Conservation (phyloP, 2,888 invertebrate genomes). For the Erannis defoliaria region DNA sequence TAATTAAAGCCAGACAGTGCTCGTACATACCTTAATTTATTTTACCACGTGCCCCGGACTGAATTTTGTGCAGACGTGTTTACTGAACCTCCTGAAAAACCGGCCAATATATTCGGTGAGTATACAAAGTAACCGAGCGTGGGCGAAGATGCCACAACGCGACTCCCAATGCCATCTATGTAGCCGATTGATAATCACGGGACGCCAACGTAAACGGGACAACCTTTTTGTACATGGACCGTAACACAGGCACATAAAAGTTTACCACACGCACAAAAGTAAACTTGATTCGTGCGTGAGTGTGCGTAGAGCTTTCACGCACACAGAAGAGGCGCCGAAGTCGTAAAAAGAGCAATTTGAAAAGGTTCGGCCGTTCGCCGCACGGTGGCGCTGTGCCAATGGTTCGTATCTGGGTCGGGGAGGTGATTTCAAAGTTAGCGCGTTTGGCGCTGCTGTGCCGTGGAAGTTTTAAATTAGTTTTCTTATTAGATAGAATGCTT, state of each 20-base stretch:
- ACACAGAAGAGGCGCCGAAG: constrained; percentile 60
- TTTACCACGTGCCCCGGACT: constrained; percentile 62
- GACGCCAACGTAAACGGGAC: constrained; percentile 54
- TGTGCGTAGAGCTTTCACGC: constrained; percentile 77
- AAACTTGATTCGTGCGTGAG: constrained; percentile 60
- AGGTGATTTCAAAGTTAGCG: constrained; percentile 55
- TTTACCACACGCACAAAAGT: constrained; percentile 71
- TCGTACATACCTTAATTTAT: constrained; percentile 71
- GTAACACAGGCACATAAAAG: constrained; percentile 65
- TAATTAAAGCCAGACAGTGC: constrained; percentile 77
- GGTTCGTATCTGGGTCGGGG: constrained; percentile 66
- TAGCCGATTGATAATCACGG: constrained; percentile 71
- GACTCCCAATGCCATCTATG: constrained; percentile 81
- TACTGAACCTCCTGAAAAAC: constrained; percentile 66
- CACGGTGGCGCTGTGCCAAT: constrained; percentile 77
- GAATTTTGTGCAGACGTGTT: constrained; percentile 70
- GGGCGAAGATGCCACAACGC: constrained; percentile 43
- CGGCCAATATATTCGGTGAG: constrained; percentile 68
- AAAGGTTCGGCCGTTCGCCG: constrained; percentile 83
- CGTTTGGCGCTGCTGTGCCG: constrained; percentile 74
- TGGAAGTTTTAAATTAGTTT: constrained; percentile 68
- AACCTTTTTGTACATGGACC: constrained; percentile 72
- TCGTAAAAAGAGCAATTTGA: constrained; percentile 78
- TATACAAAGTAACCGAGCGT: constrained; percentile 48
- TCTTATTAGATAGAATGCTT: constrained; percentile 62